Evolutionary conservation across 2,797 vertebrate genomes (phyloP).

Genomic region (Adelosebastes latens): DNA sequence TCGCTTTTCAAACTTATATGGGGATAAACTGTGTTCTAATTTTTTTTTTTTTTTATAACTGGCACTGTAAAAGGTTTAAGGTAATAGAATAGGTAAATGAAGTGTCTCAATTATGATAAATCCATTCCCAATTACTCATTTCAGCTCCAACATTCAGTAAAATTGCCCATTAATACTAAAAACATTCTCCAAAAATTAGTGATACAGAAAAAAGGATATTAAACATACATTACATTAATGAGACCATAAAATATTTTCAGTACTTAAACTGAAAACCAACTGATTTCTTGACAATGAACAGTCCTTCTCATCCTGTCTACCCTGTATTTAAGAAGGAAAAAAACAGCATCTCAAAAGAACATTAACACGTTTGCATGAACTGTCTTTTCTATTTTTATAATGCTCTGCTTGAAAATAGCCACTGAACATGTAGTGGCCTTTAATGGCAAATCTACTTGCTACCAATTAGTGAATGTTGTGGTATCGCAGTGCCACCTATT

Average conservation of each 20-base stretch:
- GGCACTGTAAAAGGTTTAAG: not conserved
- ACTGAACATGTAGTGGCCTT: constrained; percentile 18
- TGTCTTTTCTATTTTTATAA: constrained; percentile 18
- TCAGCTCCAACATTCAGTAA: not conserved
- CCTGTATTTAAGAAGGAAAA: constrained; percentile 3
- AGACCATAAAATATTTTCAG: not conserved
- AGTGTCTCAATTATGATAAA: not conserved
- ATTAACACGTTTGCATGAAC: constrained; percentile 18
- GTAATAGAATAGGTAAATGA: not conserved
- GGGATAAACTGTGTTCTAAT: not conserved
- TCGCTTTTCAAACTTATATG: not conserved
- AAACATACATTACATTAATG: constrained; percentile 6
- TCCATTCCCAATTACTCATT: not conserved
- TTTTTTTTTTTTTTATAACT: not conserved
- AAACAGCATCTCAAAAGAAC: constrained; percentile 5
- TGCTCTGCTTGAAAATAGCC: constrained; percentile 18
- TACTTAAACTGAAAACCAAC: not conserved
- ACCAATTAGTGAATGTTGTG: constrained; percentile 20
- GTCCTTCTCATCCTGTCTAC: not conserved
- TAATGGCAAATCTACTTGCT: constrained; percentile 1
- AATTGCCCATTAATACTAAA: not conserved
- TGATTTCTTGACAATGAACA: constrained; percentile 3
- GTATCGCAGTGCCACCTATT: constrained; percentile 74
- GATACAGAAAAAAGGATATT: not conserved
- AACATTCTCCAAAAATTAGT: not conserved